phyloP scores from a whole-genome alignment of 2,888 invertebrate genomes.

The Cosmia trapezina region DNA sequence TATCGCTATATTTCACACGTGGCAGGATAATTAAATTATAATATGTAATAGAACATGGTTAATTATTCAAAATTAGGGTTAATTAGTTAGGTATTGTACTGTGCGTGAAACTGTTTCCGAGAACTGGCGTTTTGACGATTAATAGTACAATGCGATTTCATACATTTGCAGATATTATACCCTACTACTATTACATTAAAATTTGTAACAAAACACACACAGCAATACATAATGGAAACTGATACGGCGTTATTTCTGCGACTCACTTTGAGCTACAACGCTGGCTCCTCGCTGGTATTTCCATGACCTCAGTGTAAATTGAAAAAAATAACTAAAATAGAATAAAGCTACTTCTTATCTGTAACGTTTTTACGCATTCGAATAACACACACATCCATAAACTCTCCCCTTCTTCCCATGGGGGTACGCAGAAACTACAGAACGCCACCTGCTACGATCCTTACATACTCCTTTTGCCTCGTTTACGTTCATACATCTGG shows the following conservation, averaged over 20 bases:
- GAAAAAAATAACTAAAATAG: no score
- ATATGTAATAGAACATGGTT: neutral
- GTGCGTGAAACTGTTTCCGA: neutral
- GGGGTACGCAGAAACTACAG: no score
- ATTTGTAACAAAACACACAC: neutral
- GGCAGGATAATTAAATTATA: slow-evolving; percentile 9
- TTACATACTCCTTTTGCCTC: no score
- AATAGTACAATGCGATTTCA: neutral
- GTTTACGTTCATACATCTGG: no score
- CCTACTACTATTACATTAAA: no score
- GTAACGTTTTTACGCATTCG: no score
- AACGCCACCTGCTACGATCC: no score
- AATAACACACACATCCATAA: no score
- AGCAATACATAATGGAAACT: neutral
- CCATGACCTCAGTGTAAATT: neutral
- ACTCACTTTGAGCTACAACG: neutral
- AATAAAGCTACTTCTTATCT: no score
- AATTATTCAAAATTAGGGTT: slow-evolving; percentile 24
- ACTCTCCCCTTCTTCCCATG: no score
- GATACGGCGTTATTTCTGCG: neutral
- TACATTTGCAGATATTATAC: neutral
- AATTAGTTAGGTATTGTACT: neutral
- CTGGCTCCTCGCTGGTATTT: neutral
- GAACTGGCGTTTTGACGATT: neutral
- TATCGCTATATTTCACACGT: slow-evolving; percentile 19